Conservation (phyloP, 2,113 vertebrate genomes). For the Lepus europaeus region DNA sequence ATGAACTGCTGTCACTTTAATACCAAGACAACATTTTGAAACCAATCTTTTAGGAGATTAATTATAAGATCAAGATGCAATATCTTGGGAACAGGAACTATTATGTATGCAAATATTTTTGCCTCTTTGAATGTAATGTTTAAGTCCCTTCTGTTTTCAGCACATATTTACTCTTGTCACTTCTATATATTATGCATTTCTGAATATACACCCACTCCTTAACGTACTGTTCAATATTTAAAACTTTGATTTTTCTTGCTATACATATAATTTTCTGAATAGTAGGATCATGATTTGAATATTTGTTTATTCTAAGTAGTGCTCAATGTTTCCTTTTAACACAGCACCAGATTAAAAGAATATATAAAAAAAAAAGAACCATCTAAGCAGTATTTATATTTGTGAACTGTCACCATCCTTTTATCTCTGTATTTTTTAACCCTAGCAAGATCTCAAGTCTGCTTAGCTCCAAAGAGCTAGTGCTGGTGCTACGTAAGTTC, state of each 20-base stretch:
- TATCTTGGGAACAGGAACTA: not conserved
- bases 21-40: not conserved
- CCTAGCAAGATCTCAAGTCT: not conserved
- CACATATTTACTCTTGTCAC: not conserved
- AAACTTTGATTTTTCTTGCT: not conserved
- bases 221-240: not conserved
- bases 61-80: not conserved
- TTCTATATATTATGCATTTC: not conserved
- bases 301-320: not conserved
- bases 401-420: not conserved
- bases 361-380: not conserved
- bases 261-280: not conserved
- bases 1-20: not conserved
- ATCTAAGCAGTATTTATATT: not conserved
- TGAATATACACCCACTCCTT: not conserved
- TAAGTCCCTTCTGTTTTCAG: not conserved
- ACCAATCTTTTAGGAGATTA: not conserved
- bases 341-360: not conserved
- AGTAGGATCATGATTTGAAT: not conserved
- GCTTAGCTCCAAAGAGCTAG: not conserved
- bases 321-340: not conserved
- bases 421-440: not conserved
- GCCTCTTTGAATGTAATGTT: not conserved
- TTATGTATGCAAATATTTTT: not conserved
- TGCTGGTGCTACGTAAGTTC: not conserved